A percentile compares a stretch with the other conserved stretches of the same genome.
phyloP scores from a whole-genome alignment of 2,113 vertebrate genomes.

The Apistogramma diplotaenia region DNA sequence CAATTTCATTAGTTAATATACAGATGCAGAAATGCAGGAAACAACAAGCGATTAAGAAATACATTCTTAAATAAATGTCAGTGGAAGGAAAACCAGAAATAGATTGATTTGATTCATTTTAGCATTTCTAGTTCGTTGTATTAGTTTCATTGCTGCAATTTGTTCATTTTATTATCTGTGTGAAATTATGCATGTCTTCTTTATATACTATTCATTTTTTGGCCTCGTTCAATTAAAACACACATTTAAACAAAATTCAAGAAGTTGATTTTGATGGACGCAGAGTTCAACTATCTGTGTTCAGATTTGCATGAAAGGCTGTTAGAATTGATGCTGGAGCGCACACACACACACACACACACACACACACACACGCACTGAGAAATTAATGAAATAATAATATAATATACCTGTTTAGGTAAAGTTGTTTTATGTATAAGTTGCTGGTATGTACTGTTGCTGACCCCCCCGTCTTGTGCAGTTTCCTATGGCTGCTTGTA shows the following conservation, averaged over 20 bases:
- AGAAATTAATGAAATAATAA: not conserved
- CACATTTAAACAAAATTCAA: not conserved
- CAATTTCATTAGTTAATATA: not conserved
- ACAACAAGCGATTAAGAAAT: too few relatives aligned
- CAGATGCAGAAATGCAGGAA: too few relatives aligned
- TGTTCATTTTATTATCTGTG: not conserved
- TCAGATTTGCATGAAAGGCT: not conserved
- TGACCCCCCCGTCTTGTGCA: not conserved
- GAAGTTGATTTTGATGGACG: not conserved
- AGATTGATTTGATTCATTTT: not conserved
- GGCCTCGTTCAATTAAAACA: not conserved
- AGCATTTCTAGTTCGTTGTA: not conserved
- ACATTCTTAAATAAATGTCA: not conserved
- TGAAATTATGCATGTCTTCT: not conserved
- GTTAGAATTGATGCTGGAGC: too few relatives aligned
- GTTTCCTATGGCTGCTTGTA: not conserved
- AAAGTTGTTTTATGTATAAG: not conserved
- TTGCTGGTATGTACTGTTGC: too few relatives aligned
- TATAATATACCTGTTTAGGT: not conserved
- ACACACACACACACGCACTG: too few relatives aligned
- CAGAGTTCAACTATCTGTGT: not conserved
- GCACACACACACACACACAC: accelerated
- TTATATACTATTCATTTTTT: not conserved
- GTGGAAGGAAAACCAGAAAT: not conserved
- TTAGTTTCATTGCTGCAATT: not conserved